Evolutionary conservation across 2,113 vertebrate species (phyloP).

Genomic region (Dasyurus viverrinus): DNA sequence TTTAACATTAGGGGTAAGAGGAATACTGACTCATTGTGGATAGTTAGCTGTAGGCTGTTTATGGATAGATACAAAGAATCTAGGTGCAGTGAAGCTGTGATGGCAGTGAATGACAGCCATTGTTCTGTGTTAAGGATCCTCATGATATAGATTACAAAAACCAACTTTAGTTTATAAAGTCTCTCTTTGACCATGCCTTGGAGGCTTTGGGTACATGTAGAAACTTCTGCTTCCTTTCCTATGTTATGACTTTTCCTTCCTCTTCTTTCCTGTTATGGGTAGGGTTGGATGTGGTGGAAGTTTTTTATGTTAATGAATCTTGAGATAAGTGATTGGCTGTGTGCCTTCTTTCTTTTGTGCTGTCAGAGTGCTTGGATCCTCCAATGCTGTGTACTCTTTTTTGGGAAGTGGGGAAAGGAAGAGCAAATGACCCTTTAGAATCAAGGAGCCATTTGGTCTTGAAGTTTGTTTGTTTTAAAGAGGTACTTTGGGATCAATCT

Average conservation of each 20-base stretch:
- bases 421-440: neutral
- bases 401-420: neutral
- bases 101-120: neutral
- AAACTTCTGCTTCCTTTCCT: neutral
- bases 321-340: neutral
- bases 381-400: neutral
- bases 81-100: neutral
- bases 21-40: neutral
- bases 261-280: neutral
- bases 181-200: neutral
- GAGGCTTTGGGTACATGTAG: neutral
- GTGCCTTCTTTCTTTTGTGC: neutral
- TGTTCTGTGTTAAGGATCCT: neutral
- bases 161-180: neutral
- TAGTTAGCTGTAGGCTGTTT: neutral
- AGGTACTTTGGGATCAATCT: neutral
- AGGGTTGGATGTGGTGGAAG: neutral
- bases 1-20: neutral
- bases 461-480: neutral
- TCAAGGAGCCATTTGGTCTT: neutral
- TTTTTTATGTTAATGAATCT: neutral
- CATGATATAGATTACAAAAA: too few species aligned
- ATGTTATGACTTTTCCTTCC: neutral
- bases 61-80: neutral
- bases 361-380: neutral